phyloP scores from a whole-genome alignment of 2,797 vertebrate species.

The Craterocephalus amniculus region DNA sequence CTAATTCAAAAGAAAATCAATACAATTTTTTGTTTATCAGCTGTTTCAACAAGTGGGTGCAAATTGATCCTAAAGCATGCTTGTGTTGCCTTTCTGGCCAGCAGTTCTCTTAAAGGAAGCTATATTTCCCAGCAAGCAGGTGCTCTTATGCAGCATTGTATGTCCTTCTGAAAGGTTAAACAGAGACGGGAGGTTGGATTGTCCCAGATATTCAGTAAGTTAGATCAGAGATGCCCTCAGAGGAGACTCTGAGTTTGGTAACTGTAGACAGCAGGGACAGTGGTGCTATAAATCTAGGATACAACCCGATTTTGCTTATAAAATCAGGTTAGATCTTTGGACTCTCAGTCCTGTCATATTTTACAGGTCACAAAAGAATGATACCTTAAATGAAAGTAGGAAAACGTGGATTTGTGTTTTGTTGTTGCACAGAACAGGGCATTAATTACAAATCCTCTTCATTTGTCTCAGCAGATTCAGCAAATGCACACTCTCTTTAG shows the following conservation, averaged over 20 bases:
- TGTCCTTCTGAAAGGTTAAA: slow-evolving; percentile 64
- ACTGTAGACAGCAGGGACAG: slow-evolving; percentile 48
- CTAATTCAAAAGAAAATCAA: background rate
- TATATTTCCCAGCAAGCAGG: slow-evolving; percentile 68
- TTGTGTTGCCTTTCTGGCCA: slow-evolving; percentile 19
- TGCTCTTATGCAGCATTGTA: slow-evolving; percentile 65
- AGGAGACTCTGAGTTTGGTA: slow-evolving; percentile 57
- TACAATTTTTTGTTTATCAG: slow-evolving; percentile 35
- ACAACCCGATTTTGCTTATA: slow-evolving; percentile 65
- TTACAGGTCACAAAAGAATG: slow-evolving; percentile 50
- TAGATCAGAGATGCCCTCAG: slow-evolving; percentile 52
- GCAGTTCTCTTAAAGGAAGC: slow-evolving; percentile 42
- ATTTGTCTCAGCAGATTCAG: slow-evolving; percentile 12
- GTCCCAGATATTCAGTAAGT: slow-evolving; percentile 67
- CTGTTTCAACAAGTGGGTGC: slow-evolving; percentile 59
- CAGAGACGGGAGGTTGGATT: slow-evolving; percentile 34
- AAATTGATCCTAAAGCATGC: slow-evolving; percentile 27
- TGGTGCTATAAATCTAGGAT: slow-evolving; percentile 57
- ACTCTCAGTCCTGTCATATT: slow-evolving; percentile 37
- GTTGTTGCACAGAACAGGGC: background rate
- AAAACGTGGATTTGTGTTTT: slow-evolving; percentile 14
- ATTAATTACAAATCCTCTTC: slow-evolving; percentile 8
- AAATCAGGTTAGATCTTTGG: slow-evolving; percentile 70
- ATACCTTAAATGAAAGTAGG: slow-evolving; percentile 8
- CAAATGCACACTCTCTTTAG: slow-evolving; percentile 16